phyloP scores from a whole-genome alignment of 2,113 vertebrate genomes.

The Oncorhynchus clarkii region DNA sequence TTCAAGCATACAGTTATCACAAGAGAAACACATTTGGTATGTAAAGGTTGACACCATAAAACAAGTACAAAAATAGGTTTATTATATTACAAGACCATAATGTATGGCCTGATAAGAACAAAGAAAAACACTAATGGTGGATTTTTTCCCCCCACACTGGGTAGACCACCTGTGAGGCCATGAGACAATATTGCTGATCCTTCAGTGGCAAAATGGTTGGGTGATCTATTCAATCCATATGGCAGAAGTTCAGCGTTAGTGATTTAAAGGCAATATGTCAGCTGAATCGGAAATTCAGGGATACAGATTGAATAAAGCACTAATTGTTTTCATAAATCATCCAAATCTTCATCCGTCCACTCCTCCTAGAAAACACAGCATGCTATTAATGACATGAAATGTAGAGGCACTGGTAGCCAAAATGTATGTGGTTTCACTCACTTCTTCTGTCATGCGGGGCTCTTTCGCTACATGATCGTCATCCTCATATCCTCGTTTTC shows the following conservation, averaged over 20 bases:
- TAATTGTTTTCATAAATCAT: not conserved
- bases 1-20: too few relatives aligned
- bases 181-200: not conserved
- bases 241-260: too few relatives aligned
- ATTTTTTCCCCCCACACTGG: too few relatives aligned
- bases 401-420: not conserved
- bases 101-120: not conserved
- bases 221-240: too few relatives aligned
- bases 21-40: too few relatives aligned
- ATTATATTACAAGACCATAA: conserved; percentile 11
- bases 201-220: not conserved
- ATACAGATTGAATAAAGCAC: too few relatives aligned
- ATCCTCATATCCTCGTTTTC: conserved; percentile 86
- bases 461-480: conserved; percentile 85
- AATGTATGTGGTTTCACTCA: conserved; percentile 19
- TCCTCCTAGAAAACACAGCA: conserved; percentile 63
- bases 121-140: too few relatives aligned
- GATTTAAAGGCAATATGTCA: too few relatives aligned
- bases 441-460: conserved; percentile 78
- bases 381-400: not conserved
- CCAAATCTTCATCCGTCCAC: conserved; percentile 87
- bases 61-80: conserved; percentile 17
- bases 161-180: too few relatives aligned
- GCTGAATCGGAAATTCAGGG: too few relatives aligned
- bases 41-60: not conserved